These are phyloP conservation scores for Trypoxylus dichotomus DNA, from an alignment of 1,140 invertebrate species.

Conservation along the genomic window DNA sequence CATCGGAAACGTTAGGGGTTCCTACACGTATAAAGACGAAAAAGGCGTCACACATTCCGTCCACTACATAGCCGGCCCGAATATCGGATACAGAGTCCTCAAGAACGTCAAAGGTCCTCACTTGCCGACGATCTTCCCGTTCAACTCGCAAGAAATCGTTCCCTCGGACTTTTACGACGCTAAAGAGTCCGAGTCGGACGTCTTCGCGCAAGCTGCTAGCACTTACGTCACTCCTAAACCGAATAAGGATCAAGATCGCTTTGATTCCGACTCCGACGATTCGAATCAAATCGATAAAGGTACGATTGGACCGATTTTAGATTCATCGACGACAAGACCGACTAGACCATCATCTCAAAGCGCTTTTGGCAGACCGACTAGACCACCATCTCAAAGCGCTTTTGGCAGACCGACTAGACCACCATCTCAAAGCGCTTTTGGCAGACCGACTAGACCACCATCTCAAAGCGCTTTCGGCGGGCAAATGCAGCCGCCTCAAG, in stretches of 20 bases:
- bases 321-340: neutral
- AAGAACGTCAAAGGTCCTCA: slow-evolving; percentile 63
- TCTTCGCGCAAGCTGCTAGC: slow-evolving; percentile 56
- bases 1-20: slow-evolving; percentile 68
- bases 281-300: slow-evolving; percentile 18
- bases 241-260: slow-evolving; percentile 4
- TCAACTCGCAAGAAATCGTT: slow-evolving; percentile 50
- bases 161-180: slow-evolving; percentile 52
- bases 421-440: too few relatives aligned
- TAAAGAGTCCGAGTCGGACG: slow-evolving; percentile 9
- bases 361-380: too few relatives aligned
- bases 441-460: too few relatives aligned
- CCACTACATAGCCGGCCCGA: slow-evolving; percentile 73
- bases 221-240: slow-evolving; percentile 51
- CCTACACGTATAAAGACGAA: slow-evolving; percentile 74
- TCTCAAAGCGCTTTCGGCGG: too few relatives aligned
- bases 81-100: slow-evolving; percentile 72
- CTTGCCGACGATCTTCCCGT: slow-evolving; percentile 57
- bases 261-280: neutral
- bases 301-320: neutral
- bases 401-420: too few relatives aligned
- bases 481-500: too few relatives aligned
- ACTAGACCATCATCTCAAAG: neutral
- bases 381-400: too few relatives aligned
- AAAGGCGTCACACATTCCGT: slow-evolving; percentile 70